Conservation (phyloP, 2,888 invertebrate genomes). For the Agrilus mali region DNA sequence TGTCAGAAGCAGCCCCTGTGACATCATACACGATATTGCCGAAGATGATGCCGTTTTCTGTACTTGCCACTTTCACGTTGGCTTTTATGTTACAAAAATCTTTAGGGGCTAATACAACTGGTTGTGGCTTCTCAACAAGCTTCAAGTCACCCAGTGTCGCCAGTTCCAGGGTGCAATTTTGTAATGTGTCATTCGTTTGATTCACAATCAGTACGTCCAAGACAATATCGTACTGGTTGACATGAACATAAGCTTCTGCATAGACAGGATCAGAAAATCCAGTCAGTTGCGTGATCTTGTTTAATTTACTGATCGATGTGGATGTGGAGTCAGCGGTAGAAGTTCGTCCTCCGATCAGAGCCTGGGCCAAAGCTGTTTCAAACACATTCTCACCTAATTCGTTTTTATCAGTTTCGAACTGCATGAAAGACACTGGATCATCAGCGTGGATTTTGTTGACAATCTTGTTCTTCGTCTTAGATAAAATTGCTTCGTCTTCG, state of each 20-base stretch:
- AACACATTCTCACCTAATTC: conserved; percentile 68
- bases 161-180: conserved; percentile 94
- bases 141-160: conserved; percentile 97
- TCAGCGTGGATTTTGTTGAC: conserved; percentile 66
- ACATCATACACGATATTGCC: conserved; percentile 99
- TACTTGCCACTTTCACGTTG: conserved; percentile 97
- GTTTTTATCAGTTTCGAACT: conserved; percentile 50
- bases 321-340: conserved; percentile 34
- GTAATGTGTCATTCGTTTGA: conserved; percentile 94
- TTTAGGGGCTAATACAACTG: conserved; percentile 88
- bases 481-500: conserved; percentile 45
- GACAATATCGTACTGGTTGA: conserved; percentile 97
- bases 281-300: conserved; percentile 84
- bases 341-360: conserved; percentile 54
- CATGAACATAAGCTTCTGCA: conserved; percentile 98
- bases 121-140: conserved; percentile 93
- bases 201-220: conserved; percentile 96
- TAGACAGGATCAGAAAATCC: conserved; percentile 99
- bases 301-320: conserved; percentile 46
- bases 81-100: conserved; percentile 98
- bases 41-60: conserved; percentile 99
- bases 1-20: conserved; percentile 79
- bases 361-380: conserved; percentile 84
- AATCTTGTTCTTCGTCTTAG: conserved; percentile 54
- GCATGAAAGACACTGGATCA: conserved; percentile 73